Conservation (phyloP, 1,140 invertebrate species). For the Brachionus paranguensis region DNA sequence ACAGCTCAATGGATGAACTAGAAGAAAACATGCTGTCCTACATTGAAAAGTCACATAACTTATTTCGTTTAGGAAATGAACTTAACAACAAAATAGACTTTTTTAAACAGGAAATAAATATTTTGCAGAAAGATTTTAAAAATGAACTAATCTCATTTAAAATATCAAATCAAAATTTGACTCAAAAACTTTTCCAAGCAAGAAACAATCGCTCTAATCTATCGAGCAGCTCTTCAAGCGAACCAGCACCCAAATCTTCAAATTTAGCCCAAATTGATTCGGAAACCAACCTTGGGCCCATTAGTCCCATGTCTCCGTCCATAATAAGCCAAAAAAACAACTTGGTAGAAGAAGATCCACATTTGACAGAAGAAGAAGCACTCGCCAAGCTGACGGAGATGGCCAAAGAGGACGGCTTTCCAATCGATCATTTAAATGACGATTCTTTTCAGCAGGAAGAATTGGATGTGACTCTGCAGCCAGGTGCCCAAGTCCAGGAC, state of each 20-base stretch:
- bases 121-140: not conserved
- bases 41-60: constrained; percentile 3
- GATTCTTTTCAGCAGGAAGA: not conserved
- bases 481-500: not conserved
- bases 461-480: not conserved
- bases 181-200: not conserved
- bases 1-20: not conserved
- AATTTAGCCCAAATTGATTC: not conserved
- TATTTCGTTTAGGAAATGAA: constrained; percentile 14
- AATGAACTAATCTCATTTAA: not conserved
- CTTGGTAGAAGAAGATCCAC: not conserved
- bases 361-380: not conserved
- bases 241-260: not conserved
- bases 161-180: not conserved
- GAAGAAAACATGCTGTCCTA: not conserved
- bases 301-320: not conserved
- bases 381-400: not conserved
- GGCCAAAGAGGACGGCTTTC: not conserved
- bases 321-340: not conserved
- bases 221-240: not conserved
- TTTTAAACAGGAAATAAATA: not conserved
- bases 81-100: not conserved
- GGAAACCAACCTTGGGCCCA: not conserved
- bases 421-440: not conserved
- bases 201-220: not conserved